These are phyloP conservation scores for Neoniphon sammara DNA, from an alignment of 2,797 vertebrate species.

Conservation along the genomic window DNA sequence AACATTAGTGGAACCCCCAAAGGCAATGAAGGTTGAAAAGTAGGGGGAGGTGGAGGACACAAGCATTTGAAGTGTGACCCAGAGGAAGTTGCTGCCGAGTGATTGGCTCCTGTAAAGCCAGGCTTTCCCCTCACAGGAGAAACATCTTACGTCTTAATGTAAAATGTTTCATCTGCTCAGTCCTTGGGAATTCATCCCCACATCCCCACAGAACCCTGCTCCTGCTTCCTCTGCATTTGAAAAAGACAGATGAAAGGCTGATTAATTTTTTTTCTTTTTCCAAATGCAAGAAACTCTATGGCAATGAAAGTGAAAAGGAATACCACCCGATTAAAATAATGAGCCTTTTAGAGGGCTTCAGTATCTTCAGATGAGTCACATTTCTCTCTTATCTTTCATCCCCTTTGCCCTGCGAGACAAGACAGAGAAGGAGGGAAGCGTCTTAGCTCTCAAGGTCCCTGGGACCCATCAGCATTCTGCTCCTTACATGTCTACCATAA, in stretches of 20 bases:
- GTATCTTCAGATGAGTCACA: slow-evolving; percentile 49
- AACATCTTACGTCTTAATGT: slow-evolving; percentile 9
- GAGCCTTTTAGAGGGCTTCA: slow-evolving; percentile 55
- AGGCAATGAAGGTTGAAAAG: neutral
- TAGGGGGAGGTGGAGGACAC: slow-evolving; percentile 10
- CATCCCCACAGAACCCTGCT: neutral
- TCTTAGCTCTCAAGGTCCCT: slow-evolving; percentile 23
- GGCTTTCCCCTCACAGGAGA: slow-evolving; percentile 1
- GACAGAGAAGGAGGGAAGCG: slow-evolving; percentile 22
- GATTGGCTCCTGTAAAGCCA: slow-evolving; percentile 26
- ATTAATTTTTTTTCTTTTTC: slow-evolving; percentile 25
- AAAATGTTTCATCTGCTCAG: slow-evolving; percentile 26
- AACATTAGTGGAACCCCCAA: slow-evolving; percentile 17
- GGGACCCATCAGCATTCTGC: neutral
- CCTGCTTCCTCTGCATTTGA: slow-evolving; percentile 22
- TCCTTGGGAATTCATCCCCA: slow-evolving; percentile 26
- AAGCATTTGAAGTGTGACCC: slow-evolving; percentile 19
- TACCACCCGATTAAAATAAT: slow-evolving; percentile 55
- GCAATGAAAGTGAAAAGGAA: slow-evolving; percentile 41
- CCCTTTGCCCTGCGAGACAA: slow-evolving; percentile 28
- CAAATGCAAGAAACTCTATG: slow-evolving; percentile 37
- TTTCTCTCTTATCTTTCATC: slow-evolving; percentile 53
- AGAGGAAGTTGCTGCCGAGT: slow-evolving; percentile 21
- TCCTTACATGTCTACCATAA: slow-evolving; percentile 6
- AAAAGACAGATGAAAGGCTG: slow-evolving; percentile 46